A percentile compares a stretch with the other conserved stretches of the same genome.
Evolutionary conservation across 2,113 vertebrate genomes (phyloP).

Genomic region (Rhabdomys dilectus): DNA sequence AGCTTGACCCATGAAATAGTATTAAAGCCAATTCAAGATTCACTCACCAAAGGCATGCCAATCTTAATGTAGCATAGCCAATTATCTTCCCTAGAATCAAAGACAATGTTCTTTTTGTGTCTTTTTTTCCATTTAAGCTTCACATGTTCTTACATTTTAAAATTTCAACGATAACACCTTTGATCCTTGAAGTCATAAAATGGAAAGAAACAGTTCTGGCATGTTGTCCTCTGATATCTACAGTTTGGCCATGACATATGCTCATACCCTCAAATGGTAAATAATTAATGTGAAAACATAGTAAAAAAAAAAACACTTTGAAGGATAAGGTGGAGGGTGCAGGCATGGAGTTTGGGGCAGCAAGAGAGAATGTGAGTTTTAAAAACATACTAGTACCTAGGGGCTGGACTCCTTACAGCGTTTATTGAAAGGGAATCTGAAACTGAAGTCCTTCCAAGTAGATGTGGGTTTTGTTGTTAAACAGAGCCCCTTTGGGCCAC

Average conservation of each 20-base stretch:
- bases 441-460: neutral
- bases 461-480: neutral
- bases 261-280: neutral
- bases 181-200: neutral
- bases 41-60: neutral
- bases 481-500: neutral
- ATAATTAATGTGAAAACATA: neutral
- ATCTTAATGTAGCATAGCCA: neutral
- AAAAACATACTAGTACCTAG: neutral
- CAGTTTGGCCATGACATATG: neutral
- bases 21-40: neutral
- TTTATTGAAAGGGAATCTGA: neutral
- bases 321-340: neutral
- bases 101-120: neutral
- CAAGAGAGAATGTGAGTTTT: neutral
- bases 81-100: neutral
- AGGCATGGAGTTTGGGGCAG: too few species aligned
- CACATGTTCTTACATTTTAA: neutral
- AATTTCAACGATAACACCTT: neutral
- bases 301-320: neutral
- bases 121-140: neutral
- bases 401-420: neutral
- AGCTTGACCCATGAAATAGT: neutral
- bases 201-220: neutral
- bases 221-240: neutral